These are phyloP conservation scores for Altica lythri DNA, from an alignment of 2,888 invertebrate species.

Conservation along the genomic window DNA sequence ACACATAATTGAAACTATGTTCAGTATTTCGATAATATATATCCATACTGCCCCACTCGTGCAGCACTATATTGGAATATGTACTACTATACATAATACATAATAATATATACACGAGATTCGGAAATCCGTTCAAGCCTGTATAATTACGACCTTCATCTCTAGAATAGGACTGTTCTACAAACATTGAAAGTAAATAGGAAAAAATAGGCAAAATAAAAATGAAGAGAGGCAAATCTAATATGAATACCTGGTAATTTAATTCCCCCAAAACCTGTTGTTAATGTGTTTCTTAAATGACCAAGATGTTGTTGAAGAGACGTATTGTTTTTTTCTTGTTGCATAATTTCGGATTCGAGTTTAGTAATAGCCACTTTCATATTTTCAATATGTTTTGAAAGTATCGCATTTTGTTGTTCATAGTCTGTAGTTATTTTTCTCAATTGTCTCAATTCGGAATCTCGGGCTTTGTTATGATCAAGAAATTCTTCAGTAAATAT, in stretches of 20 bases:
- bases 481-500: conserved; percentile 97
- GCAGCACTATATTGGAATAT: no score
- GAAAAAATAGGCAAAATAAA: no score
- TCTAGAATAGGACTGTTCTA: no score
- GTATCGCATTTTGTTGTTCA: conserved; percentile 92
- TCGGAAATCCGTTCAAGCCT: no score
- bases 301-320: conserved; percentile 82
- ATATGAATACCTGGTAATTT: conserved; percentile 70
- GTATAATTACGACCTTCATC: no score
- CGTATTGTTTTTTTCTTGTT: conserved; percentile 80
- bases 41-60: no score
- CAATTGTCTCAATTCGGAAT: conserved; percentile 84
- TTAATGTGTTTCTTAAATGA: conserved; percentile 74
- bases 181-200: no score
- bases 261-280: conserved; percentile 69
- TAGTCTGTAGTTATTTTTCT: conserved; percentile 88
- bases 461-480: conserved; percentile 93
- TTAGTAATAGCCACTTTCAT: conserved; percentile 87
- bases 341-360: conserved; percentile 82
- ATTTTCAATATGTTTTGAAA: conserved; percentile 94
- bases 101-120: no score
- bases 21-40: no score
- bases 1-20: no score
- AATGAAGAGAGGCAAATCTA: no score
- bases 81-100: no score